phyloP scores from a whole-genome alignment of 2,113 vertebrate genomes.

The Porphyrio hochstetteri region DNA sequence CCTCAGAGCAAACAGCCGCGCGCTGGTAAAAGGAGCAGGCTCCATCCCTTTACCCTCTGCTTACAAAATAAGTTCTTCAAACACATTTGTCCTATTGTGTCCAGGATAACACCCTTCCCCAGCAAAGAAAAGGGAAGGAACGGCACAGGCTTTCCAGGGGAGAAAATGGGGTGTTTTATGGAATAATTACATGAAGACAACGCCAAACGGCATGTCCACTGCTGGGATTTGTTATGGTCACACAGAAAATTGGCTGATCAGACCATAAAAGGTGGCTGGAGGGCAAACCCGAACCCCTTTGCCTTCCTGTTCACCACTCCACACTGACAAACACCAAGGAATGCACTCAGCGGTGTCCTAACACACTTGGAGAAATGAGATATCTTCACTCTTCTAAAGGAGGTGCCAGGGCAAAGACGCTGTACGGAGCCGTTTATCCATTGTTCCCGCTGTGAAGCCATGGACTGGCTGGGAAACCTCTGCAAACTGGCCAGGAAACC shows the following conservation, averaged over 20 bases:
- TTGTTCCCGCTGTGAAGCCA: neutral
- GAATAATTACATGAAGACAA: slow-evolving; percentile 39
- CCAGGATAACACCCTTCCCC: neutral
- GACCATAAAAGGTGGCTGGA: slow-evolving; percentile 19
- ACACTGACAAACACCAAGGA: neutral
- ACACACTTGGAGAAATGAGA: neutral
- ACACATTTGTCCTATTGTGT: neutral
- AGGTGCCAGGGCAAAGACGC: neutral
- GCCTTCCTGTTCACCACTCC: neutral
- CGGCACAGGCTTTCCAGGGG: neutral
- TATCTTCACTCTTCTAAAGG: neutral
- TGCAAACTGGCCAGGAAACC: neutral
- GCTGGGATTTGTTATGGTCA: neutral
- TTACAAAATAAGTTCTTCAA: slow-evolving; percentile 13
- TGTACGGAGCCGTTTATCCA: too few species aligned
- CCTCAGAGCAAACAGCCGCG: neutral
- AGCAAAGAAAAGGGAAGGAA: neutral
- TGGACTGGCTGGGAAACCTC: neutral
- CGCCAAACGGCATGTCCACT: neutral
- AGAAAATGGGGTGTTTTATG: slow-evolving; percentile 9
- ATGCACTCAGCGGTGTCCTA: neutral
- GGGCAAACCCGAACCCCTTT: neutral
- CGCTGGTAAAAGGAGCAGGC: neutral
- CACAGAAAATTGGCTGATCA: slow-evolving; percentile 22
- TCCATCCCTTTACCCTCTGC: neutral